Evolutionary conservation across 2,888 invertebrate species (phyloP), one percentile per base, ranked within the genome.

Genomic region (Drosophila maculinotata): DNA sequence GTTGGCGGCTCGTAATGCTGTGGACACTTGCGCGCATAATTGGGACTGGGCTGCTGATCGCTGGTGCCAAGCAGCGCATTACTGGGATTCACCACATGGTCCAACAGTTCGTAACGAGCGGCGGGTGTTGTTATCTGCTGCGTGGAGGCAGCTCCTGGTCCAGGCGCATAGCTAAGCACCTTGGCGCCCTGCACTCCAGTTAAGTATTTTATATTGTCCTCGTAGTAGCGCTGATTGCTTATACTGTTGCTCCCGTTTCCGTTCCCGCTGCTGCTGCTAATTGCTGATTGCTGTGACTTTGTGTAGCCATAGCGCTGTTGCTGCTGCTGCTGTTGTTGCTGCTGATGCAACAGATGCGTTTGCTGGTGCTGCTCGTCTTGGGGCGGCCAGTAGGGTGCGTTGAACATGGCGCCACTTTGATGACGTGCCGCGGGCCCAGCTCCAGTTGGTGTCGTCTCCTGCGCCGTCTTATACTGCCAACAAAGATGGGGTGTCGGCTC

Each of bases 31-130:
- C 89, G 75, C 0, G 78, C 90, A 69, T 90, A 90, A 20, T 89
- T 90, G 2, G 89, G 90, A 69, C 90, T 90, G 3, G 83, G 86
- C 33, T 89, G 90, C 59, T 90, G 89, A 23, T 89, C 89, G 42
- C 79, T 80, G 15, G 80, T 30, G 33, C 59, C 63, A 6, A 82
- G 54, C 12, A 85, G 45, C 6, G 74, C 63, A 74, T 90, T 89
- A 51, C 83, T 89, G 10, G 90, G 89, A 77, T 89, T 90, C 3
- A 90, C 78, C 48, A 88, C 82, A 47, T 88, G 87, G 33, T 87
- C 89, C 25, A 64, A 30, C n/a, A 63, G 60, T 14, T 83, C 76
- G 10, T 69, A 82, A 23, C 69, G 67, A 10, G 45, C 25, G 41
- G 36, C 48, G 31, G 62, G 33, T 17, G 54, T 17, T 3, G 17